A percentile compares a stretch with the other conserved stretches of the same genome.
Evolutionary conservation across 2,888 invertebrate species (phyloP).

Genomic region (Lasioglossum leucozonium): DNA sequence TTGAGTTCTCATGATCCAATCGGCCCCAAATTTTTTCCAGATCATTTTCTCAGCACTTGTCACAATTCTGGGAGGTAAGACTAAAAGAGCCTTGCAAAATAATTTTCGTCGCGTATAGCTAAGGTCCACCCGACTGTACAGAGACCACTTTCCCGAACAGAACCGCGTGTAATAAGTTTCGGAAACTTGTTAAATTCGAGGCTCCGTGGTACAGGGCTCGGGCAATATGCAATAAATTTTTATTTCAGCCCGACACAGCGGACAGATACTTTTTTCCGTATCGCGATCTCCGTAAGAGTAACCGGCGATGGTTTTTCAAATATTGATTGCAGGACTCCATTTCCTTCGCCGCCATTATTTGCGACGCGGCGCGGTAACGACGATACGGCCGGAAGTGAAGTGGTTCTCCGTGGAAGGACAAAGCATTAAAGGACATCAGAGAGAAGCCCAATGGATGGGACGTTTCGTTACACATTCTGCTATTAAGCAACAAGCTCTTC

Average conservation of each 20-base stretch:
- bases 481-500: neutral
- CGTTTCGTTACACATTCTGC: neutral
- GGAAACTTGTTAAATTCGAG: constrained; percentile 1
- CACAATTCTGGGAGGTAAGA: too few relatives aligned
- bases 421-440: neutral
- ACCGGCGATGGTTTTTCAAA: neutral
- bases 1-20: too few relatives aligned
- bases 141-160: neutral
- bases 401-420: neutral
- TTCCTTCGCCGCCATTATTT: neutral
- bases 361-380: neutral
- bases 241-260: neutral
- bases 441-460: neutral
- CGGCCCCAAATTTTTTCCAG: too few relatives aligned
- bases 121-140: too few relatives aligned
- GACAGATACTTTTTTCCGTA: neutral
- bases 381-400: neutral
- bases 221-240: neutral
- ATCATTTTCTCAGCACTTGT: too few relatives aligned
- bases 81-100: too few relatives aligned
- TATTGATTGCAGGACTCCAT: neutral
- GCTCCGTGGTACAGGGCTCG: neutral
- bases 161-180: neutral
- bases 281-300: neutral
- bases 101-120: too few relatives aligned